Evolutionary conservation across 64 coral and sea anemone genomes (phyloP).

Genomic region (Orbicella faveolata): DNA sequence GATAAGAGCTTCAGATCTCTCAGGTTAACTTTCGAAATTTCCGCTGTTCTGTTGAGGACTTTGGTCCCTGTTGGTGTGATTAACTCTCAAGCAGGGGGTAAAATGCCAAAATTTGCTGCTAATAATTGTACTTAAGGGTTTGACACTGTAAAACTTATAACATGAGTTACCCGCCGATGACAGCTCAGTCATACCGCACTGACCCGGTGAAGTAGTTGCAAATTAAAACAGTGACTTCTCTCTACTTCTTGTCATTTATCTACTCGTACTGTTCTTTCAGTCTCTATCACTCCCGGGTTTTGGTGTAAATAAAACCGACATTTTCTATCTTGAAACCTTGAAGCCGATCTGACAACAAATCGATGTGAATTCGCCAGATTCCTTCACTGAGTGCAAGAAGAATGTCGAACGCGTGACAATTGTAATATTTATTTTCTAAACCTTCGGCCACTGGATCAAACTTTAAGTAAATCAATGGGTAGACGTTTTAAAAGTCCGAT

Average conservation of each 20-base stretch:
- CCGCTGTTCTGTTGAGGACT: constrained; percentile 15
- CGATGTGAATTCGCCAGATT: too few species aligned
- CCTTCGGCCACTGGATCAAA: too few species aligned
- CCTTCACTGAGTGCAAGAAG: too few species aligned
- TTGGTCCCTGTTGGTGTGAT: neutral
- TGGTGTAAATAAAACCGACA: too few species aligned
- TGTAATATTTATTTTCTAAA: too few species aligned
- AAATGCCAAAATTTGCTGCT: constrained; percentile 39
- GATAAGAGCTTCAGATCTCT: constrained; percentile 27
- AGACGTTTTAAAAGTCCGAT: too few species aligned
- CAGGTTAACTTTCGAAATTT: neutral
- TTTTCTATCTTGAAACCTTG: too few species aligned
- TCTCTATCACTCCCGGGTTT: too few species aligned
- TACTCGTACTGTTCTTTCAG: too few species aligned
- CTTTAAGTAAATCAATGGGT: too few species aligned
- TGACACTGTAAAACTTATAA: neutral
- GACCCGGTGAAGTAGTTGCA: neutral
- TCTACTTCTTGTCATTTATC: neutral
- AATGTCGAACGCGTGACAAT: too few species aligned
- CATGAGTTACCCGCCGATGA: constrained; percentile 1
- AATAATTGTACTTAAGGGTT: constrained; percentile 34
- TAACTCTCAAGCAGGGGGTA: constrained; percentile 33
- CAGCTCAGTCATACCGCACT: neutral
- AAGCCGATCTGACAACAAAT: too few species aligned
- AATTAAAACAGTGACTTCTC: neutral